These are phyloP conservation scores for Brachyrhaphis roseni DNA, from an alignment of 2,797 vertebrate genomes.

Conservation along the genomic window DNA sequence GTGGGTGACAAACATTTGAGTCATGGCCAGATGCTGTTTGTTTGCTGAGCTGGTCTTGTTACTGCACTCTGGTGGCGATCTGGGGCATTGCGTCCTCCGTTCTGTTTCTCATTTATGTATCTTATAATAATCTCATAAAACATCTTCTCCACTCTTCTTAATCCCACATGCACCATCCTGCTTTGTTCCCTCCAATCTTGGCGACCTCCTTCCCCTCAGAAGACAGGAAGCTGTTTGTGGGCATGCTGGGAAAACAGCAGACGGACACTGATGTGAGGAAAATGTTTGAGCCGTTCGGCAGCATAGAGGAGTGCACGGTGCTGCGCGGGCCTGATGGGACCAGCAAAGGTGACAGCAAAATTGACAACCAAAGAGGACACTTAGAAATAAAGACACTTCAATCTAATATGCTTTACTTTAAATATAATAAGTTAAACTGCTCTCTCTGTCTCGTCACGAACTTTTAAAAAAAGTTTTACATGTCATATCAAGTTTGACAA, in stretches of 20 bases:
- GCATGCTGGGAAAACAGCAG: constrained; percentile 98
- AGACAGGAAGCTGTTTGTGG: constrained; percentile 99
- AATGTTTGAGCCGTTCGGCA: constrained; percentile 95
- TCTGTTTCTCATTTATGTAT: constrained; percentile 40
- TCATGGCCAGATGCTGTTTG: constrained; percentile 73
- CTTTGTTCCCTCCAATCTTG: constrained; percentile 45
- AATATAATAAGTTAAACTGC: background rate
- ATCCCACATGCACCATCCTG: constrained; percentile 35
- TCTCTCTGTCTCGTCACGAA: background rate
- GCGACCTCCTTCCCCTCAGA: constrained; percentile 81
- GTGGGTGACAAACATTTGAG: constrained; percentile 76
- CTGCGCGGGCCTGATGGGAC: constrained; percentile 92
- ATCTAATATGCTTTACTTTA: background rate
- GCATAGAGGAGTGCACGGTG: constrained; percentile 97
- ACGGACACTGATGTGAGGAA: constrained; percentile 91
- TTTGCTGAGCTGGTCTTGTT: constrained; percentile 39
- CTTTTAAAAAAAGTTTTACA: background rate
- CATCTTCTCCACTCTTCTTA: constrained; percentile 11
- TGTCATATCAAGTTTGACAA: background rate
- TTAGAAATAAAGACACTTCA: background rate
- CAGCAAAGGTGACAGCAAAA: constrained; percentile 89
- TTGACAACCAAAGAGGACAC: background rate
- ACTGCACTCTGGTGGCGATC: constrained; percentile 68
- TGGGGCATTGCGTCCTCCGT: constrained; percentile 41
- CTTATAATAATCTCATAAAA: constrained; percentile 24